These are phyloP conservation scores for Bradypodion pumilum DNA, from an alignment of 2,797 vertebrate genomes.

Conservation along the genomic window DNA sequence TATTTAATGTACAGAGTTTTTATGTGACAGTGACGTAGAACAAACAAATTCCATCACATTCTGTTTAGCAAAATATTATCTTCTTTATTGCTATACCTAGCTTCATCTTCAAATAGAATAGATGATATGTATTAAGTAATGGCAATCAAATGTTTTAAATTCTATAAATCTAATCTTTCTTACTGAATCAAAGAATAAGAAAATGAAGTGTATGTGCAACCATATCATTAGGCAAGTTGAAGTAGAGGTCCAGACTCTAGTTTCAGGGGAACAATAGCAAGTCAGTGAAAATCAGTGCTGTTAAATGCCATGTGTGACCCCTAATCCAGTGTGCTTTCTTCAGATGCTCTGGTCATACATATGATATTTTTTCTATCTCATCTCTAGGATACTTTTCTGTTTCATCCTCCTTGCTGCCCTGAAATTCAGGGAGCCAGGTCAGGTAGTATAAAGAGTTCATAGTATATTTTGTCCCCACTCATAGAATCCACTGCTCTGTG, in stretches of 20 bases:
- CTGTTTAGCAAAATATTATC: background rate
- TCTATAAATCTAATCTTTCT: background rate
- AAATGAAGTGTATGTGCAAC: too few species aligned
- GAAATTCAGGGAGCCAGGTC: background rate
- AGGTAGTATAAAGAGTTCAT: background rate
- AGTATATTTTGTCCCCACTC: constrained; percentile 31
- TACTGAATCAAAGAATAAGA: background rate
- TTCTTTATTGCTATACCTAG: background rate
- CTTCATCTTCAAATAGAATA: background rate
- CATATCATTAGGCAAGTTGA: too few species aligned
- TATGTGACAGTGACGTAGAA: background rate
- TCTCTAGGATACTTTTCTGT: too few species aligned
- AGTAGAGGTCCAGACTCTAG: too few species aligned
- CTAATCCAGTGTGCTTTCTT: too few species aligned
- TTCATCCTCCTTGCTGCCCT: too few species aligned
- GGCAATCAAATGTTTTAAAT: background rate
- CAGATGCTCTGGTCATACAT: too few species aligned
- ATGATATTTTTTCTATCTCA: too few species aligned
- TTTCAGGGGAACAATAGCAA: too few species aligned
- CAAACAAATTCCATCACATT: background rate
- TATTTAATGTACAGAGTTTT: background rate
- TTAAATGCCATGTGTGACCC: too few species aligned
- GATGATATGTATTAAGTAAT: background rate
- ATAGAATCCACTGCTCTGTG: background rate
- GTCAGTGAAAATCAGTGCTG: too few species aligned